A percentile compares a stretch with the other conserved stretches of the same genome.
Conservation (phyloP, 2,888 invertebrate species). For the Belgica antarctica region DNA sequence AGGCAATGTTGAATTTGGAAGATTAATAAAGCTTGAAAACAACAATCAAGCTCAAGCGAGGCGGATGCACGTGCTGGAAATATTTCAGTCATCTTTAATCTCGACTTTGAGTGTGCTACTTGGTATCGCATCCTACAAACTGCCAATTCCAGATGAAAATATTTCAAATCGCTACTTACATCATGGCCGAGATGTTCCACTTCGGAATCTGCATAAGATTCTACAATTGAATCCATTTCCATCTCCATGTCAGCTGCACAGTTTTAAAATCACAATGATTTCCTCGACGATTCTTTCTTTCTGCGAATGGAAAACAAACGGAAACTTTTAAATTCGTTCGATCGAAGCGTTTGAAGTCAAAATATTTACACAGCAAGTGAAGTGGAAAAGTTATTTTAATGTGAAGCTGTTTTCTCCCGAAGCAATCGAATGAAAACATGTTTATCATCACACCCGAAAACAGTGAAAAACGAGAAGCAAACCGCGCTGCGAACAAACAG, state of each 20-base stretch:
- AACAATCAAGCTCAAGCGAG: neutral
- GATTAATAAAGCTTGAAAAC: no score
- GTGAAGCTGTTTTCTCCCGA: neutral
- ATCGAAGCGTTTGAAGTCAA: neutral
- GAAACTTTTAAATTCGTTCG: neutral
- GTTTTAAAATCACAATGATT: neutral
- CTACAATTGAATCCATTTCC: conserved; percentile 36
- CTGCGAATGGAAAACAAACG: neutral
- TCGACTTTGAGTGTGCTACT: neutral
- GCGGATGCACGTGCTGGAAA: neutral
- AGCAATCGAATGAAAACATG: conserved; percentile 9
- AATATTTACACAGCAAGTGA: neutral
- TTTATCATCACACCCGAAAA: neutral
- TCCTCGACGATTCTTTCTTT: neutral
- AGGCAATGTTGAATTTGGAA: neutral
- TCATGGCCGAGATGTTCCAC: conserved; percentile 10
- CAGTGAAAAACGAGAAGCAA: conserved; percentile 9
- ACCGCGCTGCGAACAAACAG: neutral
- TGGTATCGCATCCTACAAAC: no score
- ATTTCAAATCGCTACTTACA: conserved; percentile 33
- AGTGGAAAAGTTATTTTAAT: conserved; percentile 10
- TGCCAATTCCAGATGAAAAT: neutral
- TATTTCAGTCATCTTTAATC: neutral
- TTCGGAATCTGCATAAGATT: conserved; percentile 21
- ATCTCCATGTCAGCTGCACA: neutral